A percentile compares a stretch with the other conserved stretches of the same genome.
Evolutionary conservation across 1,140 invertebrate species (phyloP).

Genomic region (Orius laevigatus): DNA sequence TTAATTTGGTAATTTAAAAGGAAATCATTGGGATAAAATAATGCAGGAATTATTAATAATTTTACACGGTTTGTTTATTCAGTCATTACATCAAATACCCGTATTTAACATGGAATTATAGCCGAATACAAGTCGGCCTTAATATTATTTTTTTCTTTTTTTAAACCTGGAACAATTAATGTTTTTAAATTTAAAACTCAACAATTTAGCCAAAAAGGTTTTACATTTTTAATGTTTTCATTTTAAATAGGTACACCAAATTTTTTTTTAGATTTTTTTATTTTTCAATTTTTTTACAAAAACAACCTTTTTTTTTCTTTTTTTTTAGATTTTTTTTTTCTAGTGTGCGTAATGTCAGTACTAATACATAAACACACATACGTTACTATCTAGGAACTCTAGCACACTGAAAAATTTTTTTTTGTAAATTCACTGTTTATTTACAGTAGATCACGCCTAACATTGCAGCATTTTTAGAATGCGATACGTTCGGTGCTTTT

Average conservation of each 20-base stretch:
- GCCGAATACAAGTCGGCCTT: constrained; percentile 15
- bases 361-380: constrained; percentile 18
- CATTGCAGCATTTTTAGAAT: constrained; percentile 14
- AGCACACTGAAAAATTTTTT: constrained; percentile 16
- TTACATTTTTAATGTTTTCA: constrained; percentile 7
- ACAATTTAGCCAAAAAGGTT: constrained; percentile 6
- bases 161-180: constrained; percentile 9
- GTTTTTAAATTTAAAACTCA: constrained; percentile 16
- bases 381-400: constrained; percentile 17
- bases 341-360: constrained; percentile 18
- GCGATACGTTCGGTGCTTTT: constrained; percentile 13
- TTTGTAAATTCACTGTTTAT: constrained; percentile 10
- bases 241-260: constrained; percentile 6
- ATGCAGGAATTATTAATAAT: no score
- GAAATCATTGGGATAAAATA: no score
- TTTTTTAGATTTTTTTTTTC: no score
- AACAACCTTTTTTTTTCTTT: constrained; percentile 1
- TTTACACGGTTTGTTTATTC: constrained; percentile 19
- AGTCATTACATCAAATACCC: constrained; percentile 20
- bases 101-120: constrained; percentile 21
- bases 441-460: constrained; percentile 13
- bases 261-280: background rate
- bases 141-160: constrained; percentile 11
- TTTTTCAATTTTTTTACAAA: constrained; percentile 13
- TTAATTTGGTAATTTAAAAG: no score